Evolutionary conservation across 2,888 invertebrate species (phyloP).

Genomic region (Strigamia crassipes): DNA sequence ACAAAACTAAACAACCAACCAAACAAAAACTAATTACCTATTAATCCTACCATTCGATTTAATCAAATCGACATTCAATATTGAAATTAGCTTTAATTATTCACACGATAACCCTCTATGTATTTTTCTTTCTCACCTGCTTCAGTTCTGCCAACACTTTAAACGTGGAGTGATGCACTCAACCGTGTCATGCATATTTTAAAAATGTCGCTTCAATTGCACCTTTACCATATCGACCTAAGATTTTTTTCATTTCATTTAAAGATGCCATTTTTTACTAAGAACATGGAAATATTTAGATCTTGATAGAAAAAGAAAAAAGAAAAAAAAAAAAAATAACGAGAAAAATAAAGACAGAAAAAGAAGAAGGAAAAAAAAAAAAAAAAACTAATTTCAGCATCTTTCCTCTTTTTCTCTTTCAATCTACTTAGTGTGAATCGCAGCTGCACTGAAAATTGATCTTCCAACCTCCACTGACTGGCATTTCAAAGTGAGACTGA

Average conservation of each 20-base stretch:
- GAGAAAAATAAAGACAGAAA: too few species aligned
- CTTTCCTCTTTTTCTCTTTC: constrained; percentile 7
- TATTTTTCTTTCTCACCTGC: not conserved
- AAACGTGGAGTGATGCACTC: constrained; percentile 13
- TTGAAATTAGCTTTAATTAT: constrained; percentile 4
- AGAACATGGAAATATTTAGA: not conserved
- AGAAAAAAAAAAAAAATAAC: not conserved
- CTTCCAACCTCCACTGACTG: constrained; percentile 22
- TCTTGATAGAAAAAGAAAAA: constrained; percentile 1
- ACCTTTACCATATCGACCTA: constrained; percentile 13
- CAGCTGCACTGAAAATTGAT: constrained; percentile 27
- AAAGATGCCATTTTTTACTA: not conserved
- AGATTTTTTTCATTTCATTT: not conserved
- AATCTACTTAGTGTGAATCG: constrained; percentile 30
- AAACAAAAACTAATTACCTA: not conserved
- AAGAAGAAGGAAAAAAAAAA: not conserved
- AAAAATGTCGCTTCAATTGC: constrained; percentile 10
- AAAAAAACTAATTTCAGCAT: constrained; percentile 25
- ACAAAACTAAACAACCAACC: not conserved
- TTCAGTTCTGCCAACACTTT: not conserved
- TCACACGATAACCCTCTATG: not conserved
- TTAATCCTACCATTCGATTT: not conserved
- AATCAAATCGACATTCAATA: not conserved
- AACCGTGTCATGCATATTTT: constrained; percentile 13
- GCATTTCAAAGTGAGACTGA: constrained; percentile 13